Base-by-base conservation (phyloP, 2,113 vertebrate genomes). In the Etia nguti region DNA sequence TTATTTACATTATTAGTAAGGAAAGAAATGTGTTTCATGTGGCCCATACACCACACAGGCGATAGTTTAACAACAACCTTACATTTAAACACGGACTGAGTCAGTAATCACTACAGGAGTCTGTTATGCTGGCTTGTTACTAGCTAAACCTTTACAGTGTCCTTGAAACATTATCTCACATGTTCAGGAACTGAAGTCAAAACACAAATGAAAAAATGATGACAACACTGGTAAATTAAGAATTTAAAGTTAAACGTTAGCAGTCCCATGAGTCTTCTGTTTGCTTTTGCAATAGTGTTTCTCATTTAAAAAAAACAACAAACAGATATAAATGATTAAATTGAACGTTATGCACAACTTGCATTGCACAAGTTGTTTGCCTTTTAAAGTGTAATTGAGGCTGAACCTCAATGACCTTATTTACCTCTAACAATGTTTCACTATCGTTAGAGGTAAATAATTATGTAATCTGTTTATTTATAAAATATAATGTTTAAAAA, bases 21-120 rank as follows among this genome's bases (percentile, higher is more conserved):
- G 36, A 43, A 41, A 70, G 62, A 70, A 41, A 0, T 2, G 36
- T 38, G 38, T 41, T 65, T 65, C 10, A 10, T 65, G 62, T 38
- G 11, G 0, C 1, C 31, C 34, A 65, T 8, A 11, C 34, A 65
- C 6, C 11, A 41, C n/a, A 70, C n/a, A 4, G 0, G 13, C 24
- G 22, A 43, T 22, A 15, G 36, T 12, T 73, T 41, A 48, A 48
- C 41, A 29, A 48, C 13, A 26, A 70, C 12, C 36, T 7, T 24
- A 70, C 62, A 22, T 70, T n/a, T 68, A 22, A 41, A 68, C 62
- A 5, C 41, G 2, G 50, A 52, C 18, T 52, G 8, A 52, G 50
- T 52, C 50, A 52, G 9, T 10, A 48, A 29, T 75, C 43, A 48
- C 43, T 75, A 29, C 70, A 75, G 38, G 15, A 29, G 70, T 75